Base-by-base conservation (phyloP, 2,113 vertebrate species). In the Antennarius striatus region DNA sequence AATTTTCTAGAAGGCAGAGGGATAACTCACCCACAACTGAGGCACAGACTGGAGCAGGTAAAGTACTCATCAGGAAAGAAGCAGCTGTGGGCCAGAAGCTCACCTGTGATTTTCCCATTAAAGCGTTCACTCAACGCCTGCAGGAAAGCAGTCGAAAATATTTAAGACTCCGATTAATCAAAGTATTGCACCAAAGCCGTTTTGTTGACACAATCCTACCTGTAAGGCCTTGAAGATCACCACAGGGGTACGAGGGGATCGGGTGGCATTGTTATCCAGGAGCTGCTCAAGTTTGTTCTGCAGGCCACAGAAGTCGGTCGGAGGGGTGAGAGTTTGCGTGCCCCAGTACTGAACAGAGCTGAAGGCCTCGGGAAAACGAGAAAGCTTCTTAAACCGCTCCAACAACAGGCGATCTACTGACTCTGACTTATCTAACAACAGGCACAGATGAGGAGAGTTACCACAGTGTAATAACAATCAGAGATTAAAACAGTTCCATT, bases 1-100 rank as follows among this genome's bases (percentile, higher is more conserved):
- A 2, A 3, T n/a, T 1, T 13, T 14, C 10, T 8, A 0, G 39
- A 52, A 46, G 1, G 3, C 15, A 16, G 15, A 17, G 53, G 29
- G n/a, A 15, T 50, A 3, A 94, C 96, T 92, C 85, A 99, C 98
- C 96, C 96, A 81, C 98, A 99, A 83, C 97, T 97, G 87, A 99
- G 96, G 78, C 98, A 99, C 74, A 94, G 72, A 69, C 92, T 93
- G 68, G 97, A 98, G 83, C 98, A 99, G 57, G 97, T 99, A 89
- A 99, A 99, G 90, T 99, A 99, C 75, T 99, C 98, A 71, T 99
- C 98, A 9, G 98, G 98, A 72, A 99, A 99, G 82, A 99, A 99
- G 76, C 96, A 98, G 89, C 95, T 98, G 79, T 96, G 95, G 3
- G 95, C 93, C 76, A 96, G 94, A 71, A 96, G 92, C 71, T 98